A percentile compares a stretch with the other conserved stretches of the same genome.
Evolutionary conservation across 2,888 invertebrate species (phyloP).

Genomic region (Creontiades dilutus): DNA sequence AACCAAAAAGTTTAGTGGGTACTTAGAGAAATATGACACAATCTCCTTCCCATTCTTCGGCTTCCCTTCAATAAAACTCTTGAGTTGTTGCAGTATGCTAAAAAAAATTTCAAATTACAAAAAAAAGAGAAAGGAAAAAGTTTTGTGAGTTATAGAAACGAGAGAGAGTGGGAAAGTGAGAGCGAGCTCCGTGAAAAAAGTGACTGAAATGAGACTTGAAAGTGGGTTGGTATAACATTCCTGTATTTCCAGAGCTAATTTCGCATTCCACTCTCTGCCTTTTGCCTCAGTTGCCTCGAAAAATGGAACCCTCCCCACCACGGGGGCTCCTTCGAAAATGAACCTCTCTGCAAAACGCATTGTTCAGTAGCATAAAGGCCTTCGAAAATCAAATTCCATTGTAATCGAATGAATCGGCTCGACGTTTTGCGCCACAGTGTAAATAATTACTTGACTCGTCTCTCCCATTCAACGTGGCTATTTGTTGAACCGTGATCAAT

Average conservation of each 20-base stretch:
- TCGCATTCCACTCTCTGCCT: conserved; percentile 14
- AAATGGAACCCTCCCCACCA: background rate
- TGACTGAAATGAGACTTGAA: background rate
- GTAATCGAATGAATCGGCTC: background rate
- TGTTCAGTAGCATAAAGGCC: conserved; percentile 1
- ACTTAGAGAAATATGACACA: too few species aligned
- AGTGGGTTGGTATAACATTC: conserved; percentile 11
- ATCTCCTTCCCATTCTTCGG: too few species aligned
- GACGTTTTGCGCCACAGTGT: background rate
- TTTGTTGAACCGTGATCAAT: too few species aligned
- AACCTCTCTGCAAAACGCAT: conserved; percentile 22
- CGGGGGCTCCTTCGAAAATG: background rate
- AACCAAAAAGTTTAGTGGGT: too few species aligned
- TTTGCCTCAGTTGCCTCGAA: background rate
- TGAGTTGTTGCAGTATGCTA: too few species aligned
- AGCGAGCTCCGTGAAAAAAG: background rate
- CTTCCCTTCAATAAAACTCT: too few species aligned
- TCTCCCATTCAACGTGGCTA: background rate
- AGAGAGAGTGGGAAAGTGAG: too few species aligned
- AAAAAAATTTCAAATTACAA: too few species aligned
- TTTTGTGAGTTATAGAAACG: too few species aligned
- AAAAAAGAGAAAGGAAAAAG: too few species aligned
- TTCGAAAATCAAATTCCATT: conserved; percentile 12
- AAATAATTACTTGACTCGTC: conserved; percentile 25
- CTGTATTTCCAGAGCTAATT: conserved; percentile 30